Base-by-base conservation (phyloP, 2,113 vertebrate genomes). In the Leptosomus discolor region DNA sequence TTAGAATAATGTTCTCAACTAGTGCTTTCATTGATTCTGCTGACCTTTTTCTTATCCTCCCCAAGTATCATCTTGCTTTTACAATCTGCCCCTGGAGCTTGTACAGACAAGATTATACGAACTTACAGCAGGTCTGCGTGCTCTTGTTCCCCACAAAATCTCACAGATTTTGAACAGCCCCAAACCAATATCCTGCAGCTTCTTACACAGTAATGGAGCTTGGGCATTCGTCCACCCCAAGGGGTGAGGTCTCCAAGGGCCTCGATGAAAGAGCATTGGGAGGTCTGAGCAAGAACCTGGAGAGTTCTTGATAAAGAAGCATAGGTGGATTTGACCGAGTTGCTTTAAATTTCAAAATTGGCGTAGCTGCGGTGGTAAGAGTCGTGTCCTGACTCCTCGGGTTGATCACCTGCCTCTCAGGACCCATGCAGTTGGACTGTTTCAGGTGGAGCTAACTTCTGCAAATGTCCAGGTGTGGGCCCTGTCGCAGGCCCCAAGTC, bases 201-300 rank as follows among this genome's bases (percentile, higher is more conserved):
- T 8, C 46, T 51, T 41, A 27, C 10, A 34, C 24, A 53, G 34
- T 15, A 6, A 11, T 10, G 43, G 64, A 48, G 20, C 34, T 68
- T 4, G 8, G 19, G 19, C 15, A 24, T 53, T 58, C 15, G 69
- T n/a, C 12, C n/a, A 23, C 6, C 6, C 10, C 16, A 1, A 8
- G 2, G 27, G 14, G 1, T 16, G 20, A 43, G 12, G n/a, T 43
- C 43, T 79, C 37, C 1, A 34, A 53, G 37, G 37, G 5, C 39
- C 26, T 74, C 1, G 0, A 6, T n/a, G 23, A 57, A 36, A 57
- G 46, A 70, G 9, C n/a, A 8, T 5, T 0, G 0, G 29, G 58
- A 82, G 19, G 8, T 30, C 24, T 51, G 48, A 77, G 32, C 50
- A 69, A 50, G 50, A 61, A 1, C 13, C 1, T n/a, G n/a, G n/a